A percentile compares a stretch with the other conserved stretches of the same genome.
phyloP scores from a whole-genome alignment of 2,113 vertebrate species.

The Silurus meridionalis region DNA sequence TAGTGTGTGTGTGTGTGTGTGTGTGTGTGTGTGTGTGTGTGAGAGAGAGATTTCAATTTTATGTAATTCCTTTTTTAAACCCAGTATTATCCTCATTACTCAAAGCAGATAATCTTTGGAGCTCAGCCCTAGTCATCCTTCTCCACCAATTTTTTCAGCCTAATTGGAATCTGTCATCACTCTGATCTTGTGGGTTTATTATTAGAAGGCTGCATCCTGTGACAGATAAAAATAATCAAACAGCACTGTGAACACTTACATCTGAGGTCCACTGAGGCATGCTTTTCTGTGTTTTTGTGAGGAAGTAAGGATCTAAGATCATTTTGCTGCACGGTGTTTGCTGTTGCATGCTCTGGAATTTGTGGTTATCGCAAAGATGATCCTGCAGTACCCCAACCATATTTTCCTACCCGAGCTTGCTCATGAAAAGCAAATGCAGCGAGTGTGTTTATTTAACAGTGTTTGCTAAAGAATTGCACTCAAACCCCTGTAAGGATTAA shows the following conservation, averaged over 20 bases:
- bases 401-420: not conserved
- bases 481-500: not conserved
- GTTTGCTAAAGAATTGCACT: not conserved
- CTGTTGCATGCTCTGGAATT: conserved; percentile 15
- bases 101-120: conserved; percentile 1
- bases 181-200: conserved; percentile 50
- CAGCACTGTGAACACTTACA: conserved; percentile 32
- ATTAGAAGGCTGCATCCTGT: conserved; percentile 54
- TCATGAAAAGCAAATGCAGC: not conserved
- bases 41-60: not conserved
- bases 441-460: not conserved
- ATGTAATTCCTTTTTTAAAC: not conserved
- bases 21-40: not conserved
- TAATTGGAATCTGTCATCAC: conserved; percentile 54
- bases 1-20: not conserved
- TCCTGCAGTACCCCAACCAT: not conserved
- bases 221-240: conserved; percentile 52
- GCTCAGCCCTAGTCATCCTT: conserved; percentile 22
- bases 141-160: conserved; percentile 11
- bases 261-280: conserved; percentile 29
- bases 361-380: conserved; percentile 1
- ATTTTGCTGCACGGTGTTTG: conserved; percentile 27
- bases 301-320: conserved; percentile 9
- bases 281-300: conserved; percentile 13
- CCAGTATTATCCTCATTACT: not conserved